These are phyloP conservation scores for Meteorus sp. DNA, from an alignment of 1,140 invertebrate species.

Conservation along the genomic window DNA sequence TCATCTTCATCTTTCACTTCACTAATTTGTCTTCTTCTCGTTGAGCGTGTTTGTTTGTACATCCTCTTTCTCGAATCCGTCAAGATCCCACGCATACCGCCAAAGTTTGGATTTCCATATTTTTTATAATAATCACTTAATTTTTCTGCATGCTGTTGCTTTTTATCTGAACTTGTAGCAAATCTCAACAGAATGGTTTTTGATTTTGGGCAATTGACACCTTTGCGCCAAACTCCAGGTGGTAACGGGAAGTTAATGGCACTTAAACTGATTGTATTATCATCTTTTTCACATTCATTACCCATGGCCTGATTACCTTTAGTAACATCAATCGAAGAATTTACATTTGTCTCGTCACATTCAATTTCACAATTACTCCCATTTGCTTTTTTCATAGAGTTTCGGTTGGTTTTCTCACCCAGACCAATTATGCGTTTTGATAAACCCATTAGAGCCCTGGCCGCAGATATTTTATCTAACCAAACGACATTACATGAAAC, in stretches of 20 bases:
- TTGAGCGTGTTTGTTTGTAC: slow-evolving; percentile 43
- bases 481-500: slow-evolving; percentile 79
- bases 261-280: slow-evolving; percentile 49
- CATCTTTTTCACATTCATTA: slow-evolving; percentile 34
- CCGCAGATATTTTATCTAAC: slow-evolving; percentile 70
- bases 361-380: too few species aligned
- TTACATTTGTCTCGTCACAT: too few species aligned
- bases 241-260: slow-evolving; percentile 64
- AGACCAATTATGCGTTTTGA: slow-evolving; percentile 60
- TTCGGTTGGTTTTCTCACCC: slow-evolving; percentile 36
- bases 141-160: slow-evolving; percentile 64
- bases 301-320: slow-evolving; percentile 32
- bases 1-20: slow-evolving; percentile 48
- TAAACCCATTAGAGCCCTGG: slow-evolving; percentile 68
- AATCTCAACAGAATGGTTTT: slow-evolving; percentile 74
- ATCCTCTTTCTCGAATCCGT: slow-evolving; percentile 28
- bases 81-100: slow-evolving; percentile 50
- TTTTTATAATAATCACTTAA: slow-evolving; percentile 68
- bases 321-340: slow-evolving; percentile 33
- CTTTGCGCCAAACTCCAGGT: slow-evolving; percentile 77
- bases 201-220: slow-evolving; percentile 63
- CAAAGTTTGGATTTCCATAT: slow-evolving; percentile 68
- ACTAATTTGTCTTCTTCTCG: slow-evolving; percentile 27
- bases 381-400: too few species aligned
- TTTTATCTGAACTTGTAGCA: slow-evolving; percentile 69